These are phyloP conservation scores for rat (Rattus norvegicus) DNA, from an alignment of 2,113 vertebrate genomes.

Conservation along the genomic window DNA sequence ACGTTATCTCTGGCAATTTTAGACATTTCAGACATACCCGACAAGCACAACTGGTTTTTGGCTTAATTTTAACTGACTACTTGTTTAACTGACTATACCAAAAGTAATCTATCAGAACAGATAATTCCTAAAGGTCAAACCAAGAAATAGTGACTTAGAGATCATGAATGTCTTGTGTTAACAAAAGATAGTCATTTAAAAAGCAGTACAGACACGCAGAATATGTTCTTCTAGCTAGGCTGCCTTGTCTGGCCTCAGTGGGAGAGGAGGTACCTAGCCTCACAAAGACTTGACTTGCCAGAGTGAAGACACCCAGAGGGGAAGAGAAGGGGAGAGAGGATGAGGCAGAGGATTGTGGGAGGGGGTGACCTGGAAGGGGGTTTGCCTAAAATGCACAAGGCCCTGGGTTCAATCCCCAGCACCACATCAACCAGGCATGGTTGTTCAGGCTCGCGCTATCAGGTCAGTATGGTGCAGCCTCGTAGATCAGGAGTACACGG, in stretches of 20 bases:
- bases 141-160: constrained; percentile 43
- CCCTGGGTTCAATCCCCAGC: background rate
- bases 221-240: no score
- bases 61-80: background rate
- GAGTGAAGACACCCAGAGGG: no score
- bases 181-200: constrained; percentile 4
- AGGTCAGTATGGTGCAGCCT: background rate
- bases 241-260: no score
- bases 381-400: no score
- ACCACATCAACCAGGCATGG: background rate
- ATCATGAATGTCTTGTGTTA: background rate
- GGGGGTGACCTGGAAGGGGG: background rate
- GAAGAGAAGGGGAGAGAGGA: no score
- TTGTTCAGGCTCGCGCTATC: background rate
- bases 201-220: background rate
- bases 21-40: background rate
- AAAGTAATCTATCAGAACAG: constrained; percentile 30
- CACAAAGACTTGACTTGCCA: no score
- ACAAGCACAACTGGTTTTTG: background rate
- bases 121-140: constrained; percentile 41
- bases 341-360: no score
- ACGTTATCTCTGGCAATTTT: background rate
- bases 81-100: background rate
- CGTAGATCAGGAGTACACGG: background rate
- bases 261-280: no score